A percentile compares a stretch with the other conserved stretches of the same genome.
Evolutionary conservation across 2,888 invertebrate species (phyloP).

Genomic region (Watsonalla cultraria): DNA sequence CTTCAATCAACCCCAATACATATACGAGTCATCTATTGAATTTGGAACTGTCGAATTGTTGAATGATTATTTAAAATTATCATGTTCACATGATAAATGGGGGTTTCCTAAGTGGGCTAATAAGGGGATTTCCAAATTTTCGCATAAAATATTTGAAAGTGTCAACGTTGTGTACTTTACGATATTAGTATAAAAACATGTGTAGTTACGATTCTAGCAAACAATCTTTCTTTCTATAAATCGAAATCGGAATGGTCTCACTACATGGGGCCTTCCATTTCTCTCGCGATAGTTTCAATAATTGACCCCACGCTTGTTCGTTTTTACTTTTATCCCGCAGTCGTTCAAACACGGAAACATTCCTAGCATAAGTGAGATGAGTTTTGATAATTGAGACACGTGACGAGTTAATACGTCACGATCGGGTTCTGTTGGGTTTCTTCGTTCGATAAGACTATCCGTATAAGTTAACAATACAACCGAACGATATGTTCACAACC

Average conservation of each 20-base stretch:
- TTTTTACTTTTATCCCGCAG: conserved; percentile 56
- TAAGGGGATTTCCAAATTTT: too few species aligned
- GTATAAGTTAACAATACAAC: too few species aligned
- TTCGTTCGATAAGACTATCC: too few species aligned
- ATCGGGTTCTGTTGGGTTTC: background rate
- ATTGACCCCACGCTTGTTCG: conserved; percentile 50
- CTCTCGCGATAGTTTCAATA: conserved; percentile 69
- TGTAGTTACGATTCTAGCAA: conserved; percentile 39
- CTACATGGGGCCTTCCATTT: conserved; percentile 70
- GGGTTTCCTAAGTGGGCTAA: too few species aligned
- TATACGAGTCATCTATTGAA: too few species aligned
- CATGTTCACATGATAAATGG: too few species aligned
- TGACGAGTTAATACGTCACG: background rate
- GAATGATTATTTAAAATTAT: too few species aligned
- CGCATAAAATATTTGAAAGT: too few species aligned
- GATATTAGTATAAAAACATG: background rate
- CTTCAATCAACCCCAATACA: too few species aligned
- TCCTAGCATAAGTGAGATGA: conserved; percentile 31
- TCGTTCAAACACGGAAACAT: conserved; percentile 40
- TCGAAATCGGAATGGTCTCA: conserved; percentile 76
- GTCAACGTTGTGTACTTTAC: background rate
- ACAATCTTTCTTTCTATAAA: conserved; percentile 76
- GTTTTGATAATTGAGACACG: background rate
- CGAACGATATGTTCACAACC: too few species aligned
- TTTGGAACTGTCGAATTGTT: too few species aligned